These are phyloP conservation scores for Pelecanus crispus DNA, from an alignment of 2,113 vertebrate genomes.

Conservation along the genomic window DNA sequence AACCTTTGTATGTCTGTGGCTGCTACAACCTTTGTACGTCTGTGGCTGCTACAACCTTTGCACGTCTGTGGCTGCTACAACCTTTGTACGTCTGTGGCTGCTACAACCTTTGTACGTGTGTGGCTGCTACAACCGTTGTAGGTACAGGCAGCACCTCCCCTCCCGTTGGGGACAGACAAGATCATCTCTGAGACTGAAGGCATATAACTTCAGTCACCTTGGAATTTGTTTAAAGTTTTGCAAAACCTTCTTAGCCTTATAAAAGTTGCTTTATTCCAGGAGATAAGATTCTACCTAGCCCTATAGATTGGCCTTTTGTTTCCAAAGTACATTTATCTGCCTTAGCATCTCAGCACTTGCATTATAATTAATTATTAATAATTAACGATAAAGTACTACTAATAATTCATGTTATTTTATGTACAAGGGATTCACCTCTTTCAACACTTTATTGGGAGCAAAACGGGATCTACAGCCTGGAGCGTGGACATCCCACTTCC, in stretches of 20 bases:
- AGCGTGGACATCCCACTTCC: background rate
- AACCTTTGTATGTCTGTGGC: rapidly evolving
- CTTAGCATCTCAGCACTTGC: background rate
- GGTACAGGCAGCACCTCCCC: background rate
- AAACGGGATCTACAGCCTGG: background rate
- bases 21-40: no score
- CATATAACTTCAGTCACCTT: background rate
- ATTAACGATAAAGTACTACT: background rate
- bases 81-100: background rate
- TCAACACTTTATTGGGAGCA: background rate
- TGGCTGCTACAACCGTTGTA: no score
- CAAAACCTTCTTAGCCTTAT: background rate
- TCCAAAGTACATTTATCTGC: background rate
- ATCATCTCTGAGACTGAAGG: background rate
- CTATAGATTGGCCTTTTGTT: background rate
- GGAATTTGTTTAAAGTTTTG: background rate
- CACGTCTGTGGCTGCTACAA: no score
- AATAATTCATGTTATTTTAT: background rate
- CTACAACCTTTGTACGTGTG: background rate
- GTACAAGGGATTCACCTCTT: background rate
- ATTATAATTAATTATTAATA: background rate
- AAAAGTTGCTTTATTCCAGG: background rate
- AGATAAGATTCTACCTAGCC: background rate
- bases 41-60: no score
- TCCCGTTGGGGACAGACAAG: rapidly evolving